Conservation (phyloP, 2,888 invertebrate genomes). For the Clanis bilineata region DNA sequence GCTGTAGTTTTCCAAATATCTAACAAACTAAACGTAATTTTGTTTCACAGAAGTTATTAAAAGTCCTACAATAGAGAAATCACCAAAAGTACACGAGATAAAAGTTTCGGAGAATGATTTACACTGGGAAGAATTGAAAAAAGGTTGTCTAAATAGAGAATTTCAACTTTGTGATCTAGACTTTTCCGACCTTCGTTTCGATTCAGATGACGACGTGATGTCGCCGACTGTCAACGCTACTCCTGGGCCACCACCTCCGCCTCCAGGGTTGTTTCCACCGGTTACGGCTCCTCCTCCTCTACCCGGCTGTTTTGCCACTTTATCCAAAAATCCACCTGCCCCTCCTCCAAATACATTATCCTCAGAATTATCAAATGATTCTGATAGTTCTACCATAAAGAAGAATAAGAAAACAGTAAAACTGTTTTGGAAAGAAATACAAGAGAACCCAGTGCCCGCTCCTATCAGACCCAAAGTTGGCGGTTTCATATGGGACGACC, state of each 20-base stretch:
- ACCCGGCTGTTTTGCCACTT: constrained; percentile 71
- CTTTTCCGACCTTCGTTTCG: constrained; percentile 95
- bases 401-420: constrained; percentile 98
- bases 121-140: constrained; percentile 95
- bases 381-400: constrained; percentile 81
- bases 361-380: constrained; percentile 63
- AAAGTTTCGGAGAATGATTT: constrained; percentile 96
- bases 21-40: neutral
- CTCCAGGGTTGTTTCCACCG: constrained; percentile 84
- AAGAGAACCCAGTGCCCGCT: constrained; percentile 85
- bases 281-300: constrained; percentile 74
- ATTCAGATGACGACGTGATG: constrained; percentile 92
- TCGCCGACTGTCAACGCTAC: constrained; percentile 85
- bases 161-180: constrained; percentile 96
- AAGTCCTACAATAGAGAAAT: constrained; percentile 86
- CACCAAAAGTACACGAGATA: constrained; percentile 84
- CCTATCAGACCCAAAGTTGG: constrained; percentile 81
- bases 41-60: constrained; percentile 84
- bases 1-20: neutral
- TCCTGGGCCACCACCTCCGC: constrained; percentile 91
- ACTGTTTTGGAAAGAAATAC: constrained; percentile 98
- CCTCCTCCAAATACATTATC: constrained; percentile 56
- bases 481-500: constrained; percentile 95
- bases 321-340: constrained; percentile 68
- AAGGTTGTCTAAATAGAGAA: constrained; percentile 87